phyloP scores from a whole-genome alignment of 1,140 invertebrate species.

The Trachymyrmex cornetzi region DNA sequence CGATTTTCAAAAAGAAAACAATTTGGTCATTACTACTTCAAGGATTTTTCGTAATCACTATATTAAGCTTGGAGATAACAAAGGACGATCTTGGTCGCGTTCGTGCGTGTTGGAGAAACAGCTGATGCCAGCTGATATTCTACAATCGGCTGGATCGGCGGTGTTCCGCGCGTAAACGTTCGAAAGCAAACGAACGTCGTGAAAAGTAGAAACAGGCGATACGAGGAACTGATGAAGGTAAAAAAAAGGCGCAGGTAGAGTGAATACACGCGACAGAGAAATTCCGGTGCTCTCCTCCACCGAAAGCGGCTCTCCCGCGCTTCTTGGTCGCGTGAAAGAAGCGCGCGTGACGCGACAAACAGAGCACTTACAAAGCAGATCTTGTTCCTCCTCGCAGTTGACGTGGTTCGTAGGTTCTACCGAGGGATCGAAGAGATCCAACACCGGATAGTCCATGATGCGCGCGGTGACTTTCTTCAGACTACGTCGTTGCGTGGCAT shows the following conservation, averaged over 20 bases:
- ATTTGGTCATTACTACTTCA: not conserved
- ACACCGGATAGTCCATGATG: constrained; percentile 82
- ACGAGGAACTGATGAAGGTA: not conserved
- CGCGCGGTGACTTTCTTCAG: constrained; percentile 46
- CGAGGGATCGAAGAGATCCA: constrained; percentile 80
- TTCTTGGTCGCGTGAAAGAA: not conserved
- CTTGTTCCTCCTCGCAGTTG: constrained; percentile 71
- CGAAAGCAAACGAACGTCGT: constrained; percentile 26
- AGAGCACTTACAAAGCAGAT: constrained; percentile 81
- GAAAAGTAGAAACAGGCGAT: not conserved
- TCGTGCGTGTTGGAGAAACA: not conserved
- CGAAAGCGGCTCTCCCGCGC: not conserved
- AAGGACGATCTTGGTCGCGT: not conserved
- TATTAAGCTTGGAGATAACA: not conserved
- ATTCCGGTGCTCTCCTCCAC: not conserved
- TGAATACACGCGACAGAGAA: not conserved
- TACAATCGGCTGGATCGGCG: not conserved
- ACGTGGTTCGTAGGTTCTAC: constrained; percentile 73
- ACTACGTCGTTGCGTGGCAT: constrained; percentile 53
- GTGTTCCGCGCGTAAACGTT: constrained; percentile 4
- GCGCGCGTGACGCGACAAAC: not conserved
- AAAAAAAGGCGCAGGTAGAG: not conserved
- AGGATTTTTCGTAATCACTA: not conserved
- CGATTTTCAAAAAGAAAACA: not conserved
- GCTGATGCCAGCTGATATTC: constrained; percentile 50